Evolutionary conservation across 2,888 invertebrate genomes (phyloP).

Genomic region (Vanessa cardui): DNA sequence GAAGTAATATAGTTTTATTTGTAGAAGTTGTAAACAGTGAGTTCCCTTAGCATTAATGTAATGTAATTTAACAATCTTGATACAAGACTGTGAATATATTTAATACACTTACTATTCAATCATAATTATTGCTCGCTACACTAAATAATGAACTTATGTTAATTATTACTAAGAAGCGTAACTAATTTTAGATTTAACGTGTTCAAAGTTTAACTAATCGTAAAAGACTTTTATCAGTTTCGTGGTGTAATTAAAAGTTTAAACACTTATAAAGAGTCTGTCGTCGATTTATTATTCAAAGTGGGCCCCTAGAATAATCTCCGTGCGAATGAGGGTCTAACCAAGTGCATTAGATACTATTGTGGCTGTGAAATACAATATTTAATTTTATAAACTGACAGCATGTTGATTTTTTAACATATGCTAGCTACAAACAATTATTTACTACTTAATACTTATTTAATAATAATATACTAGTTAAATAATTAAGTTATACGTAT

Average conservation of each 20-base stretch:
- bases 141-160: slow-evolving; percentile 10
- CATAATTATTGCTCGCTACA: slow-evolving; percentile 1
- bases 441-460: no score
- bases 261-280: slow-evolving; percentile 38
- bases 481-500: no score
- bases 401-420: background rate
- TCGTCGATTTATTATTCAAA: slow-evolving; percentile 41
- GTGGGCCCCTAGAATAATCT: slow-evolving; percentile 47
- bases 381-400: background rate
- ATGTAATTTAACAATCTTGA: no score
- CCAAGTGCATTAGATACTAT: background rate
- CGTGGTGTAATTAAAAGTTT: slow-evolving; percentile 45
- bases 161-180: slow-evolving; percentile 23
- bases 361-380: background rate
- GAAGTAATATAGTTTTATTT: no score
- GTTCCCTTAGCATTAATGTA: no score
- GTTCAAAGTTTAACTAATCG: slow-evolving; percentile 31
- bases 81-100: background rate
- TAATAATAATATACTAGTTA: no score
- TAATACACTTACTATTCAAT: slow-evolving; percentile 2
- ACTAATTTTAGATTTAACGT: slow-evolving; percentile 32
- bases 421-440: background rate
- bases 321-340: slow-evolving; percentile 45
- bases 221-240: slow-evolving; percentile 32
- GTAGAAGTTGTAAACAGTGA: no score